Evolutionary conservation across 2,888 invertebrate species (phyloP), one percentile per base, ranked within the genome.

Genomic region (Synergus japonicus): DNA sequence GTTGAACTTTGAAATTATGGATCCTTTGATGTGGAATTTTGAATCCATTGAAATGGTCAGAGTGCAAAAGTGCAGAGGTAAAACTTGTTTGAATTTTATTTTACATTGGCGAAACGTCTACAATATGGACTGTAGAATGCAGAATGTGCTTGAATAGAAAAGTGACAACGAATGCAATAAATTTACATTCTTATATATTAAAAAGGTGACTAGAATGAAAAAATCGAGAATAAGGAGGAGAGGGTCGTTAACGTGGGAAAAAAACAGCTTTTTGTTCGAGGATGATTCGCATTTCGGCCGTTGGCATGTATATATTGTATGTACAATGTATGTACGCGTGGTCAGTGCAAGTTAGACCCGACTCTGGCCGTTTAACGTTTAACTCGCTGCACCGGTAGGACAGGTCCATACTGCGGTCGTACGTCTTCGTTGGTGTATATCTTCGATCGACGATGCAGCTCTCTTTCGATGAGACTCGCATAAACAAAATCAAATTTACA

Each of bases 371-470:
- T 87, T 88, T 85, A 87, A 88, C 85, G 85, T 87, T 88, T 85
- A 87, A 88, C 85, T 86, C 83, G 86, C 85, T 84, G 86, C 85
- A 85, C 86, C 85, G 87, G 86, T 86, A 85, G 82, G 85, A 85
- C 86, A 79, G 86, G 86, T 85, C 84, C 83, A 83, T 83, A 84
- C 84, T 84, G 82, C 79, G 83, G 84, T 85, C 85, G 86, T 83
- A 83, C 83, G 82, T 85, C 83, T 84, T 84, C 83, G 85, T 83
- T 82, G 79, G 64, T 78, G 76, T 83, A 65, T 76, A 81, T 83
- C 86, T 83, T 82, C 84, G 78, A 84, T 87, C 83, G 81, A 83
- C 84, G 79, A 84, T 82, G 82, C 85, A 78, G 82, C 83, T 81
- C 81, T 81, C 81, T 82, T 77, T 84, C 69, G 78, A 78, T 79